Evolutionary conservation across 2,797 vertebrate genomes (phyloP), one percentile per base, ranked within the genome.

Genomic region (Buceros bicornis): DNA sequence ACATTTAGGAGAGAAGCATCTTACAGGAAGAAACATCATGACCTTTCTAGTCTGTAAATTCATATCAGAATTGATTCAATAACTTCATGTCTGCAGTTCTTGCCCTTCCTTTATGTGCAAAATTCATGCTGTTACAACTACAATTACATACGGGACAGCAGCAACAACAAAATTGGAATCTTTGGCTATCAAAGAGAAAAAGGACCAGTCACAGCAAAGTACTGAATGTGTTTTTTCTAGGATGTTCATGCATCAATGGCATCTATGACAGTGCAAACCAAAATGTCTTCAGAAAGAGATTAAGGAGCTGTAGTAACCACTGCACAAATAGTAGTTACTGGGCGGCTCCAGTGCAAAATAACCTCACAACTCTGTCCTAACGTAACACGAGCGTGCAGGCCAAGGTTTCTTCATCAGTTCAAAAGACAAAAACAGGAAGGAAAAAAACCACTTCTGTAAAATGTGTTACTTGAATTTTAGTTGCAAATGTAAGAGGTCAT

Each of bases 291-390:
- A 82, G 80, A 79, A 86, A 93, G 78, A 91, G 87, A 90, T 87
- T 89, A 88, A 84, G 88, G 43, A 95, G 33, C 67, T 93, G 76
- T 40, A 93, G 82, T 84, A 95, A 91, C 69, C 61, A 58, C 70
- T 48, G 73, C 70, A 87, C 66, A 96, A 95, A 90, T 8, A 93
- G 51, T 21, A 77, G 90, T 65, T 81, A 95, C 73, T 84, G 80
- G 83, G 83, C 0, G 2, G 73, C 43, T 89, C 80, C 81, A 81
- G 66, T 31, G 35, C 72, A 90, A 93, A 96, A 86, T 43, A 95
- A 78, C 90, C 76, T 90, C 87, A 80, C 54, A 81, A 53, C 29
- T 83, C 76, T 86, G 57, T 64, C 76, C 90, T 74, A 81, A 91
- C 50, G n/a, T 37, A 91, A 82, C 40, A 76, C 6, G 22, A 82